Evolutionary conservation across 1,140 invertebrate species (phyloP), one percentile per base, ranked within the genome.

Genomic region (Choristoneura fumiferana): DNA sequence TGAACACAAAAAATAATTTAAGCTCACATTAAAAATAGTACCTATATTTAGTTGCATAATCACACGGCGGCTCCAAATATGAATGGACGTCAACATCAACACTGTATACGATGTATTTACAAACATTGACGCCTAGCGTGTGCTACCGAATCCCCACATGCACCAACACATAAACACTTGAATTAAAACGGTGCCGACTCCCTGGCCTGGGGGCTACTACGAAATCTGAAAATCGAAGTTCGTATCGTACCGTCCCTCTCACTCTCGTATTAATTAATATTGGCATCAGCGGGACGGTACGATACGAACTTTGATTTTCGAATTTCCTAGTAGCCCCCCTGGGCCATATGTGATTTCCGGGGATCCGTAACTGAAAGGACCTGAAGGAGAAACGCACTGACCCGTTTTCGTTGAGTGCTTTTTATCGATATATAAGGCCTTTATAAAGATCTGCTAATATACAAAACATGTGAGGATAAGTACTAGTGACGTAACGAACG

Each of bases 61-160:
- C 34, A 54, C 43, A 35, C 33, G 36, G 49, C 39, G 35, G 57
- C 56, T 54, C 67, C 67, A 67, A 71, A 74, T 78, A 82, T 82
- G 78, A 85, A 77, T 79, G 77, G 70, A 67, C 68, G 67, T 62
- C 63, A 71, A 76, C 70, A 78, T 79, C 76, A 80, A 84, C 81
- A 84, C 67, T 73, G 72, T 73, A 70, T 70, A 64, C 49, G 60
- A 70, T 83, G 78, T 86, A 86, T 88, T 88, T 88, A 88, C 85
- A 88, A 88, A 88, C 85, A 88, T 66, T 65, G 69, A 69, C 67
- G 68, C 73, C 71, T 62, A 72, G 71, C 72, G 70, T 72, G 73
- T 61, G 80, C 71, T 76, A 74, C 75, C 69, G 74, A 76, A 77
- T 66, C 67, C 22, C 75, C 71, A 73, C 68, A 67, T 69, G 68